Conservation (phyloP, 2,888 invertebrate species). For the Cheilosia soror region DNA sequence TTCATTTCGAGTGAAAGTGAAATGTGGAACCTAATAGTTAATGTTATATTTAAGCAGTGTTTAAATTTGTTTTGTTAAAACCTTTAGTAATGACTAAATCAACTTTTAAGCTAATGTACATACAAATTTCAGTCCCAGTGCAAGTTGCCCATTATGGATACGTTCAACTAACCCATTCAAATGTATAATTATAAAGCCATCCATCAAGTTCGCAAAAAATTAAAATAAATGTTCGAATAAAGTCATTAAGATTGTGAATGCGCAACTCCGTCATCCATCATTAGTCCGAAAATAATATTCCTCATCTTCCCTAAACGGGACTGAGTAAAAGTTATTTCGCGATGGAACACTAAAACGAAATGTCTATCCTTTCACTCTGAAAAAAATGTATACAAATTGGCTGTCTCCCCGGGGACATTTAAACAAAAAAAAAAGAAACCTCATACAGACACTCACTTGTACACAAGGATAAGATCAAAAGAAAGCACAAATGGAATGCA, state of each 20-base stretch:
- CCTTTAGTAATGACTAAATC: no score
- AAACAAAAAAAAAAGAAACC: conserved; percentile 27
- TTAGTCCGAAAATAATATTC: conserved; percentile 52
- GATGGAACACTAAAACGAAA: conserved; percentile 37
- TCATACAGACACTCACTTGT: conserved; percentile 10
- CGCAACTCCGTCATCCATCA: conserved; percentile 67
- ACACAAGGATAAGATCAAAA: conserved; percentile 59
- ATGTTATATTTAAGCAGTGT: no score
- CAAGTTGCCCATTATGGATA: conserved; percentile 23
- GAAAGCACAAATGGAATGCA: conserved; percentile 68
- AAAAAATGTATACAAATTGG: conserved; percentile 52
- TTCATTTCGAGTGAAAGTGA: no score
- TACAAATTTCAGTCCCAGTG: neutral
- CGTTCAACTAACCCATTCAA: conserved; percentile 39
- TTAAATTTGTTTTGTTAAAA: no score
- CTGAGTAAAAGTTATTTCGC: conserved; percentile 19
- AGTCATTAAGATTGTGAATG: conserved; percentile 67
- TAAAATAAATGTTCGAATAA: conserved; percentile 71
- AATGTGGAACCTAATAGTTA: no score
- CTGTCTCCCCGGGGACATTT: conserved; percentile 69
- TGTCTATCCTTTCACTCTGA: conserved; percentile 52
- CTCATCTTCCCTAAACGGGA: neutral
- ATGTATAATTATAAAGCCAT: conserved; percentile 67
- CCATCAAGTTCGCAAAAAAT: conserved; percentile 71
- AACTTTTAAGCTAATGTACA: no score